phyloP scores from a whole-genome alignment of 1,140 invertebrate species.

The Drosophila tani region DNA sequence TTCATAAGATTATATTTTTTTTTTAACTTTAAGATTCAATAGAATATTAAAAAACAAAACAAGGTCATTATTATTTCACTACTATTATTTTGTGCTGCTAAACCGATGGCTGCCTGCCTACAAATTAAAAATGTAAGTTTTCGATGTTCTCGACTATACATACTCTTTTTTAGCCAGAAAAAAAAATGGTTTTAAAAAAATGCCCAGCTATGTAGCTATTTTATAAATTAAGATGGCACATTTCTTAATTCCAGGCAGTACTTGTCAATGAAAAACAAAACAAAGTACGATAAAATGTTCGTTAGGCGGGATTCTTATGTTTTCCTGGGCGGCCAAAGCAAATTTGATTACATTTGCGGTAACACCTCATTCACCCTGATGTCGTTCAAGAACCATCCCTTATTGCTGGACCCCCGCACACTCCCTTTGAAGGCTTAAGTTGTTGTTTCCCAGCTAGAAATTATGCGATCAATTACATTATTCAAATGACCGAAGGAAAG shows the following conservation, averaged over 20 bases:
- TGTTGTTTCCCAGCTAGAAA: constrained; percentile 47
- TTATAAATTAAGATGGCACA: constrained; percentile 75
- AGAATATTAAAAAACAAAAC: no score
- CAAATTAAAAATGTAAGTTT: no score
- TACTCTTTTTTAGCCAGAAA: no score
- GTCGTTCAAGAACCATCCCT: constrained; percentile 8
- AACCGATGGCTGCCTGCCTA: no score
- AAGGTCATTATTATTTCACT: no score
- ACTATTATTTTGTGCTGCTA: no score
- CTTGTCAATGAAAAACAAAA: constrained; percentile 6
- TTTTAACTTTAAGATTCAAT: no score
- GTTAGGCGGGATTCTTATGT: constrained; percentile 17
- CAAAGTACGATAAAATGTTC: constrained; percentile 12
- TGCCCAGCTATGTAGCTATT: constrained; percentile 43
- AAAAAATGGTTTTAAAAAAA: not conserved
- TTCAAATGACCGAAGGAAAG: constrained; percentile 73
- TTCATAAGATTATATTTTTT: no score
- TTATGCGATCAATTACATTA: constrained; percentile 83
- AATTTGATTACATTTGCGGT: constrained; percentile 79
- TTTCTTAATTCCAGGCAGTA: constrained; percentile 23
- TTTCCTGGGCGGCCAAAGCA: constrained; percentile 21
- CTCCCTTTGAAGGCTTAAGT: not conserved
- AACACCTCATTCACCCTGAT: constrained; percentile 74
- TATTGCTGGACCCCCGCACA: not conserved
- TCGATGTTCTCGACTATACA: not conserved